Conservation (phyloP, 2,113 vertebrate genomes). For the Plectropomus leopardus region DNA sequence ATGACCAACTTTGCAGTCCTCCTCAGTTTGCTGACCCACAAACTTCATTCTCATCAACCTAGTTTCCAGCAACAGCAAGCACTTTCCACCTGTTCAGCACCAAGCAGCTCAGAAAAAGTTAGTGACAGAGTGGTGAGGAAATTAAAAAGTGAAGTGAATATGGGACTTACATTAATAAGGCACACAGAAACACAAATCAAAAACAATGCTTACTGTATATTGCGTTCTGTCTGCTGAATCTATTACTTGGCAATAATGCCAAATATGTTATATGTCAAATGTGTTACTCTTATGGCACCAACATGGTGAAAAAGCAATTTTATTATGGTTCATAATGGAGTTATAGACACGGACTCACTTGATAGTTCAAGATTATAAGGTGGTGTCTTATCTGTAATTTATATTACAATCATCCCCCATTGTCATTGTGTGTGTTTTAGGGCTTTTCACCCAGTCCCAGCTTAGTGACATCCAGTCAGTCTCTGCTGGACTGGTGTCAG, state of each 20-base stretch:
- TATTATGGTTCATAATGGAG: no score
- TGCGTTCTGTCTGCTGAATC: neutral
- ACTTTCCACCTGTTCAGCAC: neutral
- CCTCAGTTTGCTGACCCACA: neutral
- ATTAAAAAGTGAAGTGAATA: neutral
- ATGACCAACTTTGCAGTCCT: neutral
- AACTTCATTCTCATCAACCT: neutral
- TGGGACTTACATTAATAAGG: neutral
- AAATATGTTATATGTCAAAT: neutral
- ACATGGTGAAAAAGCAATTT: neutral
- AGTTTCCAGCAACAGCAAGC: neutral
- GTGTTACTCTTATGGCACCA: neutral
- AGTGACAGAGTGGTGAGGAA: neutral
- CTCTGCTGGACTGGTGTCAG: slow-evolving; percentile 91
- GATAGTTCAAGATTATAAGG: neutral
- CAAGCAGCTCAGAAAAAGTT: neutral
- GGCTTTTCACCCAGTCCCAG: slow-evolving; percentile 26
- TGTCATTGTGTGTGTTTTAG: slow-evolving; percentile 49
- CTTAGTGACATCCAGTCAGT: slow-evolving; percentile 86
- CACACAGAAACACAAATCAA: neutral
- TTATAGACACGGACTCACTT: no score
- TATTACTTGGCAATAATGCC: neutral
- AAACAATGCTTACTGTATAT: neutral
- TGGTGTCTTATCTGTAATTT: neutral
- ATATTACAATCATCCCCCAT: neutral